phyloP scores from a whole-genome alignment of 2,888 invertebrate species.

The Hoplodrina blanda region DNA sequence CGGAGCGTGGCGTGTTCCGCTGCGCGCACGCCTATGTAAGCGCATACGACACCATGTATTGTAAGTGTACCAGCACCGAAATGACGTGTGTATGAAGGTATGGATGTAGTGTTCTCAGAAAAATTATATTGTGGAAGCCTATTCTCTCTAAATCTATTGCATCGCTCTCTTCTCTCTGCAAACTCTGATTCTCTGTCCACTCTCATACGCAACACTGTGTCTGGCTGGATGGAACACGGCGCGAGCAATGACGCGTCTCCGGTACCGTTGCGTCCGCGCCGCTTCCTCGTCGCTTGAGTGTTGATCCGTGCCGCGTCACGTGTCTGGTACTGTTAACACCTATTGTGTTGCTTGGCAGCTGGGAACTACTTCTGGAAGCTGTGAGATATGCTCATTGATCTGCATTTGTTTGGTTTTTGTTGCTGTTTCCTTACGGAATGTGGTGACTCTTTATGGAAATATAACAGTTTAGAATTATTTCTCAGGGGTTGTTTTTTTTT shows the following conservation, averaged over 20 bases:
- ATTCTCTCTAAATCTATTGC: not conserved
- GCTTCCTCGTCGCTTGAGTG: slow-evolving; percentile 33
- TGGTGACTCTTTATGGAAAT: not conserved
- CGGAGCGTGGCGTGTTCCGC: slow-evolving; percentile 51
- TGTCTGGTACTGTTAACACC: slow-evolving; percentile 47
- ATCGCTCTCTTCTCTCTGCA: not conserved
- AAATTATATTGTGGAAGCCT: not conserved
- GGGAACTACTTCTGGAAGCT: slow-evolving; percentile 28
- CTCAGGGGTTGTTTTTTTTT: not conserved
- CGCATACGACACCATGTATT: slow-evolving; percentile 18
- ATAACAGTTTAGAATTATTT: slow-evolving; percentile 20
- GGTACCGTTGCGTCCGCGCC: slow-evolving; percentile 42
- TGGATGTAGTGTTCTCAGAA: not conserved
- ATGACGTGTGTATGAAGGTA: not conserved
- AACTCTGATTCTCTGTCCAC: not conserved
- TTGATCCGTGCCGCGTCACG: slow-evolving; percentile 28
- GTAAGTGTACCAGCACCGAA: not conserved
- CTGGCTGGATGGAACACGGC: slow-evolving; percentile 38
- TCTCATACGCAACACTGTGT: slow-evolving; percentile 22
- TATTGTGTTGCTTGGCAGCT: slow-evolving; percentile 39
- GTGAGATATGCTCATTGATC: slow-evolving; percentile 45
- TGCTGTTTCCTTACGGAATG: slow-evolving; percentile 9
- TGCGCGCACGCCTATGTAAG: slow-evolving; percentile 42
- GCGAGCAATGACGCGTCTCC: slow-evolving; percentile 31
- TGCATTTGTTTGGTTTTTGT: slow-evolving; percentile 26